A percentile compares a stretch with the other conserved stretches of the same genome.
phyloP scores from a whole-genome alignment of 2,888 invertebrate genomes.

The Ormyrus thymus region DNA sequence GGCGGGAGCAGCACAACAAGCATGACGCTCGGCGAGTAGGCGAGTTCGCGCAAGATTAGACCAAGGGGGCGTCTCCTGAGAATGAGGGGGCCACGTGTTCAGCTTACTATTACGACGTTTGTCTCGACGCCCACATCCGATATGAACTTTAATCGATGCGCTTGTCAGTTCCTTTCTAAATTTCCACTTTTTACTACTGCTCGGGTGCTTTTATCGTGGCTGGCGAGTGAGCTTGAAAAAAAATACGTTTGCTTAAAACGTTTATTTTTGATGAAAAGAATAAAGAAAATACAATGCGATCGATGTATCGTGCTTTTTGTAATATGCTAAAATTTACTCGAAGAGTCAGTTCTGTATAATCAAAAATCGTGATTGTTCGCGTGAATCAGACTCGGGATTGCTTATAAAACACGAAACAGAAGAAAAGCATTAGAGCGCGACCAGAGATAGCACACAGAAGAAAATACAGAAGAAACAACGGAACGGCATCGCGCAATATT shows the following conservation, averaged over 20 bases:
- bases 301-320: no score
- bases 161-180: constrained; percentile 52
- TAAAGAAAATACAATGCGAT: no score
- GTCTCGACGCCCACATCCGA: constrained; percentile 67
- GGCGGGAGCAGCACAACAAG: no score
- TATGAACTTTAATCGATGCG: constrained; percentile 64
- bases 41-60: constrained; percentile 63
- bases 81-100: constrained; percentile 69
- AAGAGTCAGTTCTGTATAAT: no score
- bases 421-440: constrained; percentile 23
- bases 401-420: constrained; percentile 47
- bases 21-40: constrained; percentile 45
- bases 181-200: constrained; percentile 13
- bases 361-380: no score
- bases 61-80: constrained; percentile 71
- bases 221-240: no score
- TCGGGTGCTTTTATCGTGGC: background rate
- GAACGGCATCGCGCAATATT: constrained; percentile 33
- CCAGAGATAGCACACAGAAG: background rate
- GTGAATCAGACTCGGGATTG: background rate
- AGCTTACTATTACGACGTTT: constrained; percentile 50
- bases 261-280: no score
- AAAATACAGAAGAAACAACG: constrained; percentile 10
- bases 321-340: no score
- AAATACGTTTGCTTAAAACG: no score